Evolutionary conservation across 2,888 invertebrate species (phyloP).

Genomic region (Agrotis exclamationis): DNA sequence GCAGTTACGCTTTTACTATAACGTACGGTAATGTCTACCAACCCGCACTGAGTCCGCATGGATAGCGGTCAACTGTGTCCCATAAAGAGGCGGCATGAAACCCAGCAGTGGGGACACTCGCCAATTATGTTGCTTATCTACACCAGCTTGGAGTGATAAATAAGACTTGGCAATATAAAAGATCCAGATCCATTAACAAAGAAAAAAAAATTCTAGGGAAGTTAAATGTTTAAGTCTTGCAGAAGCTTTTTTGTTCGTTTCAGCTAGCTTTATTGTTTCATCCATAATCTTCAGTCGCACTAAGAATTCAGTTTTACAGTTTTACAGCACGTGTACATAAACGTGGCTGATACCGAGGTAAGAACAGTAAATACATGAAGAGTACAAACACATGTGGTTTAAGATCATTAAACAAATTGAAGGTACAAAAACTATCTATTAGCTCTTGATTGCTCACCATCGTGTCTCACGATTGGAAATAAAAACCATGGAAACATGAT

Average conservation of each 20-base stretch:
- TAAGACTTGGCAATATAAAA: neutral
- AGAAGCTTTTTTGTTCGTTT: neutral
- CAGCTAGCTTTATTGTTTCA: neutral
- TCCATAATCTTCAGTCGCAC: neutral
- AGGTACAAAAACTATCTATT: slow-evolving; percentile 48
- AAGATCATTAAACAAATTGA: slow-evolving; percentile 34
- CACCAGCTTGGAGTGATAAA: neutral
- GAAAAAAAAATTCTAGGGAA: neutral
- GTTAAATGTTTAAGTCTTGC: neutral
- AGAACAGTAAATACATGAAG: slow-evolving; percentile 22
- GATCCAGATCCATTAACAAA: neutral
- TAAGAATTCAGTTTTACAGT: neutral
- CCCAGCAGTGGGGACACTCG: neutral
- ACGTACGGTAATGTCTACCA: neutral
- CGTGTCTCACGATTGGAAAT: slow-evolving; percentile 38
- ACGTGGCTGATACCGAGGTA: neutral
- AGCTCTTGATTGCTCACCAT: slow-evolving; percentile 45
- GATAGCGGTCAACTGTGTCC: no score
- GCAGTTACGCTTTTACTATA: no score
- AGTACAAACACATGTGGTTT: slow-evolving; percentile 9
- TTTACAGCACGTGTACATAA: slow-evolving; percentile 21
- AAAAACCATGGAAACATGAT: slow-evolving; percentile 42
- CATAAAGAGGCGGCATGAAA: no score
- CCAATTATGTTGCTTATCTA: neutral
- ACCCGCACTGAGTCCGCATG: neutral